Conservation (phyloP, 2,113 vertebrate genomes). For the Cottus gobio region DNA sequence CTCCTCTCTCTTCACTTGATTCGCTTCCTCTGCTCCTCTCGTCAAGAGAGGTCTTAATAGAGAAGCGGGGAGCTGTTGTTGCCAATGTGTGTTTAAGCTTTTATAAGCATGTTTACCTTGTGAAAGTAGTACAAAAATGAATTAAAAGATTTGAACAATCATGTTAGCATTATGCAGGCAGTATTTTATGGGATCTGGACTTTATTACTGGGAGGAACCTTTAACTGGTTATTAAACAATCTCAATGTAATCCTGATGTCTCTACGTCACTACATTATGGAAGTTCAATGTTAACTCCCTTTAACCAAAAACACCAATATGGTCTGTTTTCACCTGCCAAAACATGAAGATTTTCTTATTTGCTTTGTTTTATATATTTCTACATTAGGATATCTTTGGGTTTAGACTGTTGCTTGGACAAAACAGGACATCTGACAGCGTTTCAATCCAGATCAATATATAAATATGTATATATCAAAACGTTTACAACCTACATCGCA, state of each 20-base stretch:
- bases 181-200: background rate
- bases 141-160: background rate
- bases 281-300: too few species aligned
- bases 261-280: background rate
- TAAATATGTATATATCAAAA: too few species aligned
- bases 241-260: background rate
- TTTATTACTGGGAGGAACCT: background rate
- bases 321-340: too few species aligned
- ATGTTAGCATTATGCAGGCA: background rate
- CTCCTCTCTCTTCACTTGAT: constrained; percentile 5
- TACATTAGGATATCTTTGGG: too few species aligned
- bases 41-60: constrained; percentile 27
- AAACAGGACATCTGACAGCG: too few species aligned
- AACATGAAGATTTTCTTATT: too few species aligned
- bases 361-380: too few species aligned
- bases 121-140: constrained; percentile 17
- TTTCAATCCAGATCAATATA: too few species aligned
- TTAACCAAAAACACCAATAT: too few species aligned
- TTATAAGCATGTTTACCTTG: constrained; percentile 44
- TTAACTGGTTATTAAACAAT: background rate
- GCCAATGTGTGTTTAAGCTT: constrained; percentile 5
- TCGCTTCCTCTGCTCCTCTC: background rate
- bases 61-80: constrained; percentile 53
- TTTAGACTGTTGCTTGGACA: too few species aligned
- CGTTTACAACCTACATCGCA: background rate